Evolutionary conservation across 2,888 invertebrate species (phyloP), one percentile per base, ranked within the genome.

Genomic region (Clitarchus hookeri): DNA sequence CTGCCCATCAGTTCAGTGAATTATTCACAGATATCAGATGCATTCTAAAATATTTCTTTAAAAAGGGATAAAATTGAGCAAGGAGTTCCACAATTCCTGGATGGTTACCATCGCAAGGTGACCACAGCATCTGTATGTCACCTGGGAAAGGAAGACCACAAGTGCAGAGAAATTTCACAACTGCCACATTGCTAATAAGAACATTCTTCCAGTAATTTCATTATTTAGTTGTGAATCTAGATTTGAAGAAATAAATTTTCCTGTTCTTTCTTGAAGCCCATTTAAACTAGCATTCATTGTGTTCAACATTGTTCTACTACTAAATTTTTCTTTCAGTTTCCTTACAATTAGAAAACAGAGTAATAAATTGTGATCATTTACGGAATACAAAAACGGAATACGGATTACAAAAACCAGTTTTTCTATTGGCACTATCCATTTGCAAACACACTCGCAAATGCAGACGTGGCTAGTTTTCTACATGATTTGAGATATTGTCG

Each of bases 1-100:
- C 25, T 27, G 36, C 82, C 27, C 82, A 82, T 82, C n/a, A 82
- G 26, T 23, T 82, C 36, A 82, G 25, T 12, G 36, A 82, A 82
- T 82, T 82, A 36, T 36, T 82, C 82, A 36, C 27, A 82, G 27
- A 27, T 27, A 82, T 82, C 82, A 82, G 80, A 80, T 79, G n/a
- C 13, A 79, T 79, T n/a, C 79, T 79, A 19, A 79, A 16, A 79
- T n/a, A 23, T 79, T n/a, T 8, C n/a, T 11, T n/a, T 79, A 79
- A 79, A 36, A 79, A 79, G 79, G 79, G 79, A 79, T 79, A 13
- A 79, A 79, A 79, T 6, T n/a, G 25, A 79, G 79, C 79, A n/a
- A 79, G 79, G 6, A 79, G 13, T 79, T 79, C 25, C 79, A 79
- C 12, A 79, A 79, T 23, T n/a, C n/a, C 13, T 16, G 23, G 79